Base-by-base conservation (phyloP, 2,113 vertebrate species). In the Eudorcas thomsonii region DNA sequence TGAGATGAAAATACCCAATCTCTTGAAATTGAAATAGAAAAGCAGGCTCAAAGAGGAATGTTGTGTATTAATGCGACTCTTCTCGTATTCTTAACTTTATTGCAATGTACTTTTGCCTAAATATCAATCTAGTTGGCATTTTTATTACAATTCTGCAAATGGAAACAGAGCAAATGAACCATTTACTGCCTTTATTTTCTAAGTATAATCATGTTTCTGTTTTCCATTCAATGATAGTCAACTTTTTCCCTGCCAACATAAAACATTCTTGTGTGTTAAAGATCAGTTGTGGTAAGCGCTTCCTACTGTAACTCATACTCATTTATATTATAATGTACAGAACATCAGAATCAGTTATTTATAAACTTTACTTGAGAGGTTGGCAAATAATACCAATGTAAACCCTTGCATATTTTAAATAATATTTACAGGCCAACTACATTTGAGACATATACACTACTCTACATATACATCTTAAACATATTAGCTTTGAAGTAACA, bases 121-220 rank as follows among this genome's bases (percentile, higher is more conserved):
- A 98, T 98, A 99, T 99, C 98, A 98, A 97, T 99, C 98, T 98
- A 71, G 54, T 94, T 98, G 99, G 93, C 98, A 98, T 97, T 99
- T 99, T 99, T 99, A 98, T 99, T 98, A 97, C 96, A 82, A 59
- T 98, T 99, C 98, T 97, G 97, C 90, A 99, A 99, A 99, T 98
- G 88, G 97, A 99, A 99, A 98, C 82, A 97, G 90, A 98, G 97
- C 92, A 99, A 99, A 99, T 98, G 98, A 99, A 98, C 97, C 96
- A 98, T 99, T 99, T 98, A 96, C 97, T 97, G 90, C 95, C 57
- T 98, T 99, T 98, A 98, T 96, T 98, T 99, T 98, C 98, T 97
- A 52, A 77, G 87, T 95, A 98, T 95, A 98, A 97, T 95, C 98
- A 98, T 98, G 98, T 88, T 98, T 98, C 90, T 94, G 80, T 98